A percentile compares a stretch with the other conserved stretches of the same genome.
phyloP scores from a whole-genome alignment of 2,113 vertebrate genomes.

The Scomber japonicus region DNA sequence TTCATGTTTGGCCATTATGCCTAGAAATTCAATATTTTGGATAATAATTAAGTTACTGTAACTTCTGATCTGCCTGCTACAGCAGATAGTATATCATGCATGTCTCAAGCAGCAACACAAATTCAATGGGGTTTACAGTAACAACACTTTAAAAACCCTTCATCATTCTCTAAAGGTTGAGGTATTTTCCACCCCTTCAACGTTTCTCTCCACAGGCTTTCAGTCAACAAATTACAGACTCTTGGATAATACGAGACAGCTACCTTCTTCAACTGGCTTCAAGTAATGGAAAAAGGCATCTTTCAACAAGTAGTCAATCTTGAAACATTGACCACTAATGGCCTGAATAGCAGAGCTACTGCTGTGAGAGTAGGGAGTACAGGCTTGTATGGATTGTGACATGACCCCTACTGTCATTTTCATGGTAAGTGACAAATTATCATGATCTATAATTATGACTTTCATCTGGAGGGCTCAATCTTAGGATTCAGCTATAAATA shows the following conservation, averaged over 20 bases:
- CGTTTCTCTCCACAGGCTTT: constrained; percentile 22
- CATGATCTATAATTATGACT: constrained; percentile 52
- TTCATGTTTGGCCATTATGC: no score
- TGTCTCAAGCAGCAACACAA: neutral
- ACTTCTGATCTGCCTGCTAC: no score
- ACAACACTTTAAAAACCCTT: neutral
- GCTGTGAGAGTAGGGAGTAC: constrained; percentile 10
- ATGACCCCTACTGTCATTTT: constrained; percentile 49
- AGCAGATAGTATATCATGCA: no score
- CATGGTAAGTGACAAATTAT: constrained; percentile 37
- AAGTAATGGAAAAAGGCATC: constrained; percentile 44
- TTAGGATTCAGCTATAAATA: constrained; percentile 41
- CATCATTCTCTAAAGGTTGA: neutral
- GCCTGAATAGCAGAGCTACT: constrained; percentile 18
- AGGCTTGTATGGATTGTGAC: constrained; percentile 9
- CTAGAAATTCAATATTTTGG: no score
- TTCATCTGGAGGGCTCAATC: constrained; percentile 35
- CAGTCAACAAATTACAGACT: constrained; percentile 30
- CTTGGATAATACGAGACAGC: constrained; percentile 8
- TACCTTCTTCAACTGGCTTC: neutral
- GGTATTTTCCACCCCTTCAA: constrained; percentile 6
- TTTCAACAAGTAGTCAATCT: constrained; percentile 46
- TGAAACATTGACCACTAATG: constrained; percentile 52
- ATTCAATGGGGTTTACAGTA: neutral
- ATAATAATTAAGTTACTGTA: no score